A percentile compares a stretch with the other conserved stretches of the same genome.
These are phyloP conservation scores for Carcharodon carcharias DNA, from an alignment of 2,797 vertebrate species.

Conservation along the genomic window DNA sequence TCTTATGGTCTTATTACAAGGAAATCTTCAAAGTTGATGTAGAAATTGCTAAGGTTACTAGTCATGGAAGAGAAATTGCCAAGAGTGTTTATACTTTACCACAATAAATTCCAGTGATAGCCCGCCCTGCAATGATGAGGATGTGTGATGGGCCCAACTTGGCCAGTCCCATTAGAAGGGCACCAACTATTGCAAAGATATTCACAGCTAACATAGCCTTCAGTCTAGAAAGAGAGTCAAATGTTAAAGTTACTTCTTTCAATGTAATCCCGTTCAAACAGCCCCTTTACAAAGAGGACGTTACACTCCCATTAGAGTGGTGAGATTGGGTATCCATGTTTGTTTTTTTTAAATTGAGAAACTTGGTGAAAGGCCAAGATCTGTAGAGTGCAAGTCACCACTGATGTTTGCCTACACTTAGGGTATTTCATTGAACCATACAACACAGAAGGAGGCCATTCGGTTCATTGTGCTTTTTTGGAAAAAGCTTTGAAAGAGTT, in stretches of 20 bases:
- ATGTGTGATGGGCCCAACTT: conserved; percentile 76
- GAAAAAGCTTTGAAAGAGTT: neutral
- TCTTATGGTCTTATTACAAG: neutral
- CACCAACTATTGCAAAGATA: conserved; percentile 70
- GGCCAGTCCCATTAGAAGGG: conserved; percentile 80
- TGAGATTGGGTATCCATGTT: neutral
- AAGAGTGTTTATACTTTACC: conserved; percentile 57
- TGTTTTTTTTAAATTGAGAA: neutral
- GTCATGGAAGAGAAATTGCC: neutral
- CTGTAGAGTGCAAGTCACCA: neutral
- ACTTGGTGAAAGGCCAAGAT: too few relatives aligned
- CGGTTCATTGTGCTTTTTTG: neutral
- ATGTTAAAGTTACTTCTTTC: neutral
- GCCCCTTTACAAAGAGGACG: neutral
- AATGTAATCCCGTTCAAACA: neutral
- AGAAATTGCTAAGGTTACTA: neutral
- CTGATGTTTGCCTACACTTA: neutral
- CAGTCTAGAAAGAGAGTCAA: conserved; percentile 60
- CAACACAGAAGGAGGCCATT: neutral
- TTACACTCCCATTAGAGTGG: neutral
- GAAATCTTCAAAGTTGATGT: neutral
- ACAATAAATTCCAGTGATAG: conserved; percentile 83
- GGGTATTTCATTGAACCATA: neutral
- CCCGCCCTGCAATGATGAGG: conserved; percentile 80
- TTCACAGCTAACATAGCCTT: conserved; percentile 84